phyloP scores from a whole-genome alignment of 2,113 vertebrate genomes.

The human region DNA sequence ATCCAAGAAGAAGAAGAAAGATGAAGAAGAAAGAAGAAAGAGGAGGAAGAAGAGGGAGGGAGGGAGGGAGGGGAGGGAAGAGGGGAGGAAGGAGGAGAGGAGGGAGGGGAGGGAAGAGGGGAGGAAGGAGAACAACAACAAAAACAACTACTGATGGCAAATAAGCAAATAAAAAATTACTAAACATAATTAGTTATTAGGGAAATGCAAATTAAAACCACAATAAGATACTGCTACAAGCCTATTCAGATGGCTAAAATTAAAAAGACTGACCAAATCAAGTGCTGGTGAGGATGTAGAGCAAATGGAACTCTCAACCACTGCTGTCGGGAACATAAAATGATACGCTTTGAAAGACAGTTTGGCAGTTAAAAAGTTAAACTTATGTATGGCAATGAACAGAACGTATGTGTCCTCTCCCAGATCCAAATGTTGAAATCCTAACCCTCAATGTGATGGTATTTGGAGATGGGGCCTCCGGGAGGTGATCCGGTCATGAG shows the following conservation, averaged over 20 bases:
- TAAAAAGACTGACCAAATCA: fast-evolving
- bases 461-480: background rate
- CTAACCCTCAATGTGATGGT: background rate
- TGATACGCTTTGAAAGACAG: too few relatives aligned
- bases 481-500: background rate
- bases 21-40: too few relatives aligned
- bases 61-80: too few relatives aligned
- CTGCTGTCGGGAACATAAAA: background rate
- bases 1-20: too few relatives aligned
- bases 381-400: background rate
- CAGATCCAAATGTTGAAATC: fast-evolving
- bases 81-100: too few relatives aligned
- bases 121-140: too few relatives aligned
- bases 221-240: fast-evolving
- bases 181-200: background rate
- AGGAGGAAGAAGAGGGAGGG: too few relatives aligned
- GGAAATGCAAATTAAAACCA: background rate
- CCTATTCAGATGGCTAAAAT: fast-evolving
- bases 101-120: too few relatives aligned
- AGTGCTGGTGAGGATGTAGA: fast-evolving
- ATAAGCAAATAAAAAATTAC: background rate
- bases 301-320: fast-evolving
- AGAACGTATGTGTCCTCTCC: fast-evolving
- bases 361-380: too few relatives aligned
- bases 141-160: too few relatives aligned